Conservation (phyloP, 2,797 vertebrate genomes). For the Helicolenus hilgendorfi region DNA sequence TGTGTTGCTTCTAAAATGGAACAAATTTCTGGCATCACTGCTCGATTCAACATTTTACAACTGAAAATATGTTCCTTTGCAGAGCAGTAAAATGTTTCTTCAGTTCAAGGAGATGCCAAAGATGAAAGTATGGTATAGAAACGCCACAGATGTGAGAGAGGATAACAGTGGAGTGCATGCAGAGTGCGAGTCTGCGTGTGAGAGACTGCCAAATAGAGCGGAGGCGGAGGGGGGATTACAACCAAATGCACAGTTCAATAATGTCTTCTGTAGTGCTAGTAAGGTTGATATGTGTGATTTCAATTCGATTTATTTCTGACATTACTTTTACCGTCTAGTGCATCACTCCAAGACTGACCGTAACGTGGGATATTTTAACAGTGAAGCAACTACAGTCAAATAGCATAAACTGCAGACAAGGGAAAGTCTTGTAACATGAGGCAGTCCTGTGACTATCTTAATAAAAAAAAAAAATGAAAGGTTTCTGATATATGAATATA, state of each 20-base stretch:
- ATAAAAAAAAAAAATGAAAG: neutral
- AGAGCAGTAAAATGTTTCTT: conserved; percentile 3
- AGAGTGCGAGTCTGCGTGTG: neutral
- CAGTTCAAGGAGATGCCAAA: conserved; percentile 34
- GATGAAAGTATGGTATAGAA: conserved; percentile 34
- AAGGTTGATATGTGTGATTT: conserved; percentile 15
- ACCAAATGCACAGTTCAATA: conserved; percentile 37
- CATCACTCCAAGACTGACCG: neutral
- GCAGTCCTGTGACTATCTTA: neutral
- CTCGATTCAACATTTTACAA: conserved; percentile 7
- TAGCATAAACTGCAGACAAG: neutral
- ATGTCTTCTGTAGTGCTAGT: conserved; percentile 11
- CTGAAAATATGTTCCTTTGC: conserved; percentile 2
- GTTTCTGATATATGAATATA: neutral
- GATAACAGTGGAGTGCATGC: neutral
- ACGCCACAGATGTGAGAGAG: conserved; percentile 6
- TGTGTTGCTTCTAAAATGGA: neutral
- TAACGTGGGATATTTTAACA: neutral
- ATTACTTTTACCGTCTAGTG: neutral
- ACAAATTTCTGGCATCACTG: neutral
- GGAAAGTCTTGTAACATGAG: neutral
- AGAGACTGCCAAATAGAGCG: conserved; percentile 1
- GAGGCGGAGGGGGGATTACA: neutral
- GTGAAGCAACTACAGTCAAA: neutral
- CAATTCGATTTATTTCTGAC: neutral